These are phyloP conservation scores for Arctocebus calabarensis DNA, from an alignment of 2,797 vertebrate genomes.

Conservation along the genomic window DNA sequence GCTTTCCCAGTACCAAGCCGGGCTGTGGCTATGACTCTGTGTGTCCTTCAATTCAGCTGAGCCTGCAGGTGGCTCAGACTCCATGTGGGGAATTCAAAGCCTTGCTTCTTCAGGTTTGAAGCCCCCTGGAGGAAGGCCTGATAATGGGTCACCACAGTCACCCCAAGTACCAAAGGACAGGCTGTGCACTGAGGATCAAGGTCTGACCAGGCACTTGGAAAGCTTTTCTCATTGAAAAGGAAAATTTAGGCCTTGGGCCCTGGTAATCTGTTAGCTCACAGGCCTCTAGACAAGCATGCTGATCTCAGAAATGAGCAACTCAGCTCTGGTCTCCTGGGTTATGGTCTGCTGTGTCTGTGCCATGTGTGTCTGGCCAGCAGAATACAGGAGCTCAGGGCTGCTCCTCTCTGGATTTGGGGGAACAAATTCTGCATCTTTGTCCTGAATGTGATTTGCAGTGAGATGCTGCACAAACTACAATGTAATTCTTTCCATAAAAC, in stretches of 20 bases:
- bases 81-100: background rate
- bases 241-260: constrained; percentile 80
- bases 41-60: background rate
- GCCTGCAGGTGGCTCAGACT: background rate
- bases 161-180: constrained; percentile 28
- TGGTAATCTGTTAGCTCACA: constrained; percentile 83
- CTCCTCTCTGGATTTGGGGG: background rate
- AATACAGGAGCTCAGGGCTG: background rate
- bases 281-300: background rate
- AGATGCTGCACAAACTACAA: constrained; percentile 1
- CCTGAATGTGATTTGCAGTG: background rate
- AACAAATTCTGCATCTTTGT: background rate
- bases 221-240: constrained; percentile 78
- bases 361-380: background rate
- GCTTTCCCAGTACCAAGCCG: background rate
- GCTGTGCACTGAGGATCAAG: constrained; percentile 84
- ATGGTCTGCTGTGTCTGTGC: background rate
- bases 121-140: background rate
- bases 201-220: constrained; percentile 91
- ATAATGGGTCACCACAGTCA: constrained; percentile 20
- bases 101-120: background rate
- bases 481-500: constrained; percentile 5
- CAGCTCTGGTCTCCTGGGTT: background rate
- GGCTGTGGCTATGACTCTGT: background rate
- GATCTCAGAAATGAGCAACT: background rate